Conservation (phyloP, 2,797 vertebrate species). For the Melanotaenia pygmaea region DNA sequence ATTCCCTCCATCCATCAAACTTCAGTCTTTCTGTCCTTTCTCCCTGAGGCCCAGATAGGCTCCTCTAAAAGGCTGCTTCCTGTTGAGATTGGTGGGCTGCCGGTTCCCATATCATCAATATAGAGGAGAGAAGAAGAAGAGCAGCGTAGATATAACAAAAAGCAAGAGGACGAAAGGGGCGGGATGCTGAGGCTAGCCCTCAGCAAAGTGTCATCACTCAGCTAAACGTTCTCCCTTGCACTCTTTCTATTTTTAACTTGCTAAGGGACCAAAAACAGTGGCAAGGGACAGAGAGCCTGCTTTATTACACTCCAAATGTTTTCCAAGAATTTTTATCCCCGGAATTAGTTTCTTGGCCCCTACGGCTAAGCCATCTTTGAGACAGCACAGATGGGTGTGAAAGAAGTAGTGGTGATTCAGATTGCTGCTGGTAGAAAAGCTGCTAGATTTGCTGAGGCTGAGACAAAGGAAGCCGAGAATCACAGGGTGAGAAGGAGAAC, state of each 20-base stretch:
- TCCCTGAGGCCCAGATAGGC: constrained; percentile 21
- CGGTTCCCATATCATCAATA: constrained; percentile 45
- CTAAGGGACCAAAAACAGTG: constrained; percentile 37
- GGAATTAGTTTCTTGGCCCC: constrained; percentile 42
- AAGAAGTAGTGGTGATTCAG: constrained; percentile 11
- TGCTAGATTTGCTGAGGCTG: constrained; percentile 34
- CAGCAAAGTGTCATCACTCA: constrained; percentile 54
- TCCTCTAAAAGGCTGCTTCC: constrained; percentile 52
- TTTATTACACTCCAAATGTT: constrained; percentile 59
- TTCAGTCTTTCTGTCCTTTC: constrained; percentile 20
- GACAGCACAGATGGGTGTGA: constrained; percentile 49
- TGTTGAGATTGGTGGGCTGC: constrained; percentile 50
- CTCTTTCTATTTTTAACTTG: constrained; percentile 43
- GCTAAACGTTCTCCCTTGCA: constrained; percentile 41
- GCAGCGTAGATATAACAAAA: constrained; percentile 25
- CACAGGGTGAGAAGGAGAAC: constrained; percentile 19
- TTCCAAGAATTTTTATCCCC: constrained; percentile 52
- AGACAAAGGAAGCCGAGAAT: constrained; percentile 36
- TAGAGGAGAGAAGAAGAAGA: constrained; percentile 12
- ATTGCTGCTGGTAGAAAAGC: constrained; percentile 27
- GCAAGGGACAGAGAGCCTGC: not conserved
- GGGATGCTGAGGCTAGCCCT: constrained; percentile 44
- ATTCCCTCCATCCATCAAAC: constrained; percentile 16
- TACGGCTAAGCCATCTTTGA: constrained; percentile 36
- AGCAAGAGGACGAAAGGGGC: constrained; percentile 3